phyloP scores from a whole-genome alignment of 2,113 vertebrate species.

The Lepus americanus region DNA sequence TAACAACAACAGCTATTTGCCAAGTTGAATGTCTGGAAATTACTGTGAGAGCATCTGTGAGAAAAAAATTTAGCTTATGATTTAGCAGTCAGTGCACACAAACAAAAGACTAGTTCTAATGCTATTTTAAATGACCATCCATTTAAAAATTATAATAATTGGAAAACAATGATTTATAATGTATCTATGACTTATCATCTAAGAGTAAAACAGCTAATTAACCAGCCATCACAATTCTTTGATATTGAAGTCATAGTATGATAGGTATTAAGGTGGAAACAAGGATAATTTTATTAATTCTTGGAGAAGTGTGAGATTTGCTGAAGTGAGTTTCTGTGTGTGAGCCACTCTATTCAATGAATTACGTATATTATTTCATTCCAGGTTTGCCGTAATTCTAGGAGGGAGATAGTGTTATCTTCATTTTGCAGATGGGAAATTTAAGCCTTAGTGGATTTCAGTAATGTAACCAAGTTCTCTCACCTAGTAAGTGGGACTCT shows the following conservation, averaged over 20 bases:
- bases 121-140: background rate
- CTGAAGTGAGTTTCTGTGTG: background rate
- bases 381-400: background rate
- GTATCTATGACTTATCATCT: background rate
- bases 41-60: background rate
- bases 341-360: background rate
- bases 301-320: background rate
- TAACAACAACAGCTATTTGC: background rate
- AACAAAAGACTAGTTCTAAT: background rate
- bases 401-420: background rate
- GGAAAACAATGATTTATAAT: background rate
- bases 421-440: background rate
- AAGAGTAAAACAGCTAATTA: background rate
- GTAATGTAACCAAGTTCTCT: background rate
- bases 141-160: constrained; percentile 1
- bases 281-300: constrained; percentile 6
- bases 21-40: background rate
- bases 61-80: background rate
- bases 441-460: background rate
- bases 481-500: background rate
- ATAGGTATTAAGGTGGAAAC: background rate
- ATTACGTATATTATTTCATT: background rate
- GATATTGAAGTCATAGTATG: background rate
- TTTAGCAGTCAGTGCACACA: background rate
- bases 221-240: background rate